Evolutionary conservation across 2,797 vertebrate species (phyloP), one percentile per base, ranked within the genome.

Genomic region (Tenualosa ilisha): DNA sequence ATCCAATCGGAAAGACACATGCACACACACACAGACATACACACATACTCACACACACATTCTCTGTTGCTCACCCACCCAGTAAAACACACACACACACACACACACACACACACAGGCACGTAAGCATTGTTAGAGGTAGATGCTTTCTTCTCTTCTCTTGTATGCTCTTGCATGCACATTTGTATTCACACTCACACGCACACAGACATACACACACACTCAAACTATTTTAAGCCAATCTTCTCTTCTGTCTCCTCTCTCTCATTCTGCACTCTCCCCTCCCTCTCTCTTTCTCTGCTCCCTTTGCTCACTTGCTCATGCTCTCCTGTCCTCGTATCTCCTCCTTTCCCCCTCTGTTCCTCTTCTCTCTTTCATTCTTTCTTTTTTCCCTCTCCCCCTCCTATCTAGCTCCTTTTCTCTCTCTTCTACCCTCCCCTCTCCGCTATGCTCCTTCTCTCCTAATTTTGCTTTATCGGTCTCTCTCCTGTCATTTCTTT

Each of bases 31-130:
- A 24, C 9, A 65, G 61, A 84, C 75, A 61, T 81, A 72, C 37
- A n/a, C 37, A n/a, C 83, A 65, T 7, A 2, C 61, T 9, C 61
- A 65, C 61, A 65, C 6, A 26, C 61, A 65, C 8, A 56, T 15
- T 13, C 12, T 15, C 13, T 15, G 3, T 53, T 53, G 46, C 83
- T 84, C 81, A 83, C 68, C 86, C 61, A 63, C 12, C 81, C 49
- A 82, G 83, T 88, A 31, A 43, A 24, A 46, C 63, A 83, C 26
- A 75, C 72, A 85, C 65, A 81, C 59, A 46, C 63, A 83, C 26
- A 75, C 72, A 85, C 65, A 81, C 59, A 31, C 31, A 31, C 59
- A 13, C 31, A 84, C 8, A 5, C 63, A 59, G 81, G 51, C 17
- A 75, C 46, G 26, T 22, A 82, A 40, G 26, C 81, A 56, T 56